phyloP scores from a whole-genome alignment of 2,113 vertebrate species.

The Menura novaehollandiae region DNA sequence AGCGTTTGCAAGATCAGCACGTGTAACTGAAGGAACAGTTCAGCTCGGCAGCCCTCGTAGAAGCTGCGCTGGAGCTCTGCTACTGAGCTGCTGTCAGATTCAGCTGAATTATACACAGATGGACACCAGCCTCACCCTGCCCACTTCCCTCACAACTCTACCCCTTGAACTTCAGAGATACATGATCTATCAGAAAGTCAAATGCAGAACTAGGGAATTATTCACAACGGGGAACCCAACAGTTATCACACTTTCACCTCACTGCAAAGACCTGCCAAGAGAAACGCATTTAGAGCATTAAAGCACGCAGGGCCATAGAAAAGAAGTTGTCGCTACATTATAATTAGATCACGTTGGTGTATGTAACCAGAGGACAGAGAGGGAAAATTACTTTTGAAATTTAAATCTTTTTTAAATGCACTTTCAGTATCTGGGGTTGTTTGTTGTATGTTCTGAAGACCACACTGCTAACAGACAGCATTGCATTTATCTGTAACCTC shows the following conservation, averaged over 20 bases:
- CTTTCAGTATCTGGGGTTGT: constrained; percentile 8
- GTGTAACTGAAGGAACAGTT: constrained; percentile 48
- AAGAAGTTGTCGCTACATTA: constrained; percentile 23
- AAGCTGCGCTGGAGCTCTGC: neutral
- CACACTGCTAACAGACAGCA: constrained; percentile 27
- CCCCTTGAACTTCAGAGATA: constrained; percentile 8
- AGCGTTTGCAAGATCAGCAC: constrained; percentile 61
- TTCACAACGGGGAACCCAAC: neutral
- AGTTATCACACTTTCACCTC: neutral
- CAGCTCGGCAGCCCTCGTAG: constrained; percentile 54
- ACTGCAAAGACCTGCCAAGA: constrained; percentile 4
- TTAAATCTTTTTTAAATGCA: neutral
- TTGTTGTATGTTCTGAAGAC: constrained; percentile 15
- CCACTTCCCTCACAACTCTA: neutral
- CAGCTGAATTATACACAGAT: constrained; percentile 26
- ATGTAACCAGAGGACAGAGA: neutral
- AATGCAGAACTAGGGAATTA: constrained; percentile 30
- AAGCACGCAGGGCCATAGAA: constrained; percentile 11
- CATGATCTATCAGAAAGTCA: neutral
- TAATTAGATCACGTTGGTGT: constrained; percentile 39
- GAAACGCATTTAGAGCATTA: constrained; percentile 22
- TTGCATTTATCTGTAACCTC: constrained; percentile 19
- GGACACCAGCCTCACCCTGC: constrained; percentile 2
- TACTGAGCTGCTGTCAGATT: neutral
- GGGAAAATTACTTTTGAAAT: constrained; percentile 27